These are phyloP conservation scores for Mirounga angustirostris DNA, from an alignment of 2,113 vertebrate species.

Conservation along the genomic window DNA sequence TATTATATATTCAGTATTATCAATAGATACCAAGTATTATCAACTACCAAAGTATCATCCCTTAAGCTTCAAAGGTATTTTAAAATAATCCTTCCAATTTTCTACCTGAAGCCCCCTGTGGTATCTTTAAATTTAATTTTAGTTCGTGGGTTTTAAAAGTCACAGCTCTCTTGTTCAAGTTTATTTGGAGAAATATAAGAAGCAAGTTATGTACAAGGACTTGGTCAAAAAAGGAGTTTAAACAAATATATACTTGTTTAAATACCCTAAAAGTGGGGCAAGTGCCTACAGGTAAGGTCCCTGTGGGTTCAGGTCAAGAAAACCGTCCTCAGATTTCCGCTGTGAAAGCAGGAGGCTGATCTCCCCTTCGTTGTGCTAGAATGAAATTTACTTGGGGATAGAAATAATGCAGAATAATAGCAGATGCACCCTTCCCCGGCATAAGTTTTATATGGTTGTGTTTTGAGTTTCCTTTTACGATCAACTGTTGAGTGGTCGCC, in stretches of 20 bases:
- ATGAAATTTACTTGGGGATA: background rate
- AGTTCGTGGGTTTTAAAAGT: conserved; percentile 59
- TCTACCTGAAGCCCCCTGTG: background rate
- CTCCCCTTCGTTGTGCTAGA: background rate
- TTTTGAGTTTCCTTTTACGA: conserved; percentile 55
- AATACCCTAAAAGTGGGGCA: conserved; percentile 22
- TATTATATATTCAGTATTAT: background rate
- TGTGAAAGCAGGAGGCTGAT: background rate
- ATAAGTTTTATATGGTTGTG: conserved; percentile 50
- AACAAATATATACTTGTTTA: conserved; percentile 52
- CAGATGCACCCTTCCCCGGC: background rate
- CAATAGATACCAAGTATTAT: background rate
- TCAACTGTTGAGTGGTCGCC: conserved; percentile 62
- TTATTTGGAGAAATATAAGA: conserved; percentile 64
- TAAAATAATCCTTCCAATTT: conserved; percentile 47
- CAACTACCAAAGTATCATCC: background rate
- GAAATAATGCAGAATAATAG: conserved; percentile 45
- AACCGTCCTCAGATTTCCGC: background rate
- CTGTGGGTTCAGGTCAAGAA: background rate
- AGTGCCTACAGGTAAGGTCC: conserved; percentile 23
- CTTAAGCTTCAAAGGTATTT: conserved; percentile 30
- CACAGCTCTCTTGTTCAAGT: conserved; percentile 47
- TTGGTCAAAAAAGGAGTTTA: conserved; percentile 57
- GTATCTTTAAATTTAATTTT: conserved; percentile 64
- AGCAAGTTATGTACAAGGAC: background rate